Conservation (phyloP, 2,797 vertebrate species). For the Dicrostonyx torquatus region DNA sequence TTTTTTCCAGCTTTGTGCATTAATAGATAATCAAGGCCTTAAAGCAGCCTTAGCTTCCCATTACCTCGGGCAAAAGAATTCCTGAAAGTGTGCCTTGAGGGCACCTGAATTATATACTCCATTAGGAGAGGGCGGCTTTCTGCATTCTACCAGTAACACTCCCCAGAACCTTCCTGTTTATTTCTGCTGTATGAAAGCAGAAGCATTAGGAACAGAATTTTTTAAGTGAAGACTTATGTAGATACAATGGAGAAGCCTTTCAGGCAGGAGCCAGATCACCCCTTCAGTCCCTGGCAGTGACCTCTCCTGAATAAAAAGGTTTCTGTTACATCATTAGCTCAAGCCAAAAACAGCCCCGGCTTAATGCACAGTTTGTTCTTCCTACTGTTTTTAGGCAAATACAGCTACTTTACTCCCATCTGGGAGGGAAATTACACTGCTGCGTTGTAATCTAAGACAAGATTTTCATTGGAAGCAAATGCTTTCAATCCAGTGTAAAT, state of each 20-base stretch:
- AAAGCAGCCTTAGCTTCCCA: conserved; percentile 98
- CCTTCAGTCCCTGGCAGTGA: conserved; percentile 89
- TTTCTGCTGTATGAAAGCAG: conserved; percentile 91
- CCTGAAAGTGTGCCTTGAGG: conserved; percentile 99
- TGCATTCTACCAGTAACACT: conserved; percentile 96
- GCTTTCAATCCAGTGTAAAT: conserved; percentile 99
- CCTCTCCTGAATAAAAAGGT: conserved; percentile 91
- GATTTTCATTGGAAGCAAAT: conserved; percentile 99
- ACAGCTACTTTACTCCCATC: conserved; percentile 92
- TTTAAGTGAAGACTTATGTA: conserved; percentile 96
- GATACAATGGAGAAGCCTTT: conserved; percentile 94
- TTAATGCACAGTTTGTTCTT: conserved; percentile 96
- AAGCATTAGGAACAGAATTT: conserved; percentile 91
- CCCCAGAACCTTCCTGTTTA: conserved; percentile 92
- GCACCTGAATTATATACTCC: conserved; percentile 99
- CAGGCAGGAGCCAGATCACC: conserved; percentile 89
- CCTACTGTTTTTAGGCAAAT: conserved; percentile 97
- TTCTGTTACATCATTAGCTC: conserved; percentile 98
- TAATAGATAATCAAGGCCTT: conserved; percentile 99
- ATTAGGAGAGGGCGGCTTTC: conserved; percentile 97
- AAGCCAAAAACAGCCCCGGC: conserved; percentile 93
- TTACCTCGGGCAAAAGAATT: conserved; percentile 99
- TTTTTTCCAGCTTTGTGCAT: conserved; percentile 98
- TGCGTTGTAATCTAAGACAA: conserved; percentile 99
- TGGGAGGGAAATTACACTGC: conserved; percentile 92